Evolutionary conservation across 23 tunicate species (phyloP), one percentile per base, ranked within the genome.

Genomic region (Styela clava): DNA sequence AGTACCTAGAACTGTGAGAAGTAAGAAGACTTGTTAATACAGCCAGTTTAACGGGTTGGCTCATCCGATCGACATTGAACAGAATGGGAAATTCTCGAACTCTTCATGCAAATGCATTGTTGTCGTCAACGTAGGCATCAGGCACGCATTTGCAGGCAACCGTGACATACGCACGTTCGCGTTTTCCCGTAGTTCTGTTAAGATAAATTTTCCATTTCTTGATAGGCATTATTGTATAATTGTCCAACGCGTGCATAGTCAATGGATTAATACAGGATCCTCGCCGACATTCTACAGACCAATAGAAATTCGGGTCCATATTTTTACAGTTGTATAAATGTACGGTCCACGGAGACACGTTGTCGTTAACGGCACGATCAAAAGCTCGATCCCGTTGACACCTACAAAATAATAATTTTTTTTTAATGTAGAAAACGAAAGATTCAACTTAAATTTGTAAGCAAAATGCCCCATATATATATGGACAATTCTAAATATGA

Each of bases 81-180:
- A n/a, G n/a, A n/a, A n/a, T n/a, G n/a, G n/a, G n/a, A n/a, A n/a
- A n/a, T n/a, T n/a, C n/a, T n/a, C 56, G 56, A 5, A 44, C 56
- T 44, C 56, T 44, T 44, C 77, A 71, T 71, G 32, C 77, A 32
- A 71, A 71, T 18, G 35, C 77, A 5, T 33, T 71, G 16, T 71
- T 71, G 35, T 71, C 64, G 51, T 52, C 2, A n/a, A 56, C 81
- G 18, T 37, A 9, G 9, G 27, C 31, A 44, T 44, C 44, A 24
- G 81, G 81, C 16, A 76, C 81, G 31, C 81, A 76, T 44, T 76
- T 76, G 65, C 81, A 76, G 27, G 81, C 81, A 0, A 76, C 67
- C 12, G 81, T 76, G 7, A 76, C 65, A 2, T 44, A 76, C 24
- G 64, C 65, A 25, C n/a, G 22, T 21, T 35, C 77, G 9, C 70